Evolutionary conservation across 2,888 invertebrate genomes (phyloP), one percentile per base, ranked within the genome.

Genomic region (Automeris io): DNA sequence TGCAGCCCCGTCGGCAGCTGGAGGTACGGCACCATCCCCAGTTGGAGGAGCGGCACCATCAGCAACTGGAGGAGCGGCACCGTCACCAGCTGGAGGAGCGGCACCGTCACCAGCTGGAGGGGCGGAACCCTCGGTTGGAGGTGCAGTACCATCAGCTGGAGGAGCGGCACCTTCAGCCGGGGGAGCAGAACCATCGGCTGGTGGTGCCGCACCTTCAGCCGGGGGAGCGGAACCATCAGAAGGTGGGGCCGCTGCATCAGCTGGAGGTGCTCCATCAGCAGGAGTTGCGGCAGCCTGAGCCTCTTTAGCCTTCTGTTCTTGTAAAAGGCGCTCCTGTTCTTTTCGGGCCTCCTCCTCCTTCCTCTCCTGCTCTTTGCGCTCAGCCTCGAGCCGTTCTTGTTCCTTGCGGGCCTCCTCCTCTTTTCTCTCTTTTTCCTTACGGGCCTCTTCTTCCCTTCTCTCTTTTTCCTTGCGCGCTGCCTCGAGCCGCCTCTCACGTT

Each of bases 51-150:
- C n/a, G n/a, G n/a, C n/a, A n/a, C n/a, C n/a, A n/a, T n/a, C n/a
- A n/a, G n/a, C n/a, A n/a, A n/a, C n/a, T n/a, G n/a, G n/a, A n/a
- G n/a, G n/a, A n/a, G n/a, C n/a, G n/a, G n/a, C n/a, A n/a, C n/a
- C n/a, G 49, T 24, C 24, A 24, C 24, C 41, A 0, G 64, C 57
- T 3, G 61, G 64, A 6, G 64, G 43, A 16, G 49, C 60, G 29
- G 49, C 67, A 41, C 73, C 61, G 1, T 67, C 63, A 1, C 69
- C 81, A 2, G 67, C 70, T 0, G 55, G 62, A 0, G 67, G 68
- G 0, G 70, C 57, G 3, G 68, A 59, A 2, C 54, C 41, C 1
- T 32, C 23, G n/a, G 35, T 25, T 2, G 43, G 44, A 2, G 74
- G 62, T 2, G 68, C 64, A 1, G 69, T 80, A 5, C 42, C 51